Conservation (phyloP, 1,140 invertebrate genomes). For the Drosophila tani region DNA sequence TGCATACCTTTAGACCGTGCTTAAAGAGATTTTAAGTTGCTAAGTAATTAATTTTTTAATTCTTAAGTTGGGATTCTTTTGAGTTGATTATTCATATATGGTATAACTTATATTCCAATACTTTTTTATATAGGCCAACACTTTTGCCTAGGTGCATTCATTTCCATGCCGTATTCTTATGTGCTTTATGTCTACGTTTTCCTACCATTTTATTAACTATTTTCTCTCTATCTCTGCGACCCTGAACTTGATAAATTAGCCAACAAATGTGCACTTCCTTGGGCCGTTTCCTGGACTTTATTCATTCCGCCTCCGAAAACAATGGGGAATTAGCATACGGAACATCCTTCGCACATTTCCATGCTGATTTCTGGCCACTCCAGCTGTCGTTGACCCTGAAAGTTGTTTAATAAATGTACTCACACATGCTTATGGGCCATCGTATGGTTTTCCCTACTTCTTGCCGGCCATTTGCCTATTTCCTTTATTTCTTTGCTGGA, state of each 20-base stretch:
- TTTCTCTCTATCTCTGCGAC: conserved; percentile 6
- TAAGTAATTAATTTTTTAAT: too few species aligned
- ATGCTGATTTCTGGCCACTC: conserved; percentile 36
- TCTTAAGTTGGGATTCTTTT: neutral
- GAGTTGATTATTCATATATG: neutral
- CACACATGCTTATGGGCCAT: conserved; percentile 65
- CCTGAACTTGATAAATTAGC: conserved; percentile 47
- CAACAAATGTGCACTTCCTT: conserved; percentile 22
- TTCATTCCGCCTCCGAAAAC: conserved; percentile 18
- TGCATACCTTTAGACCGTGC: neutral
- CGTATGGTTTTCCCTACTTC: conserved; percentile 29
- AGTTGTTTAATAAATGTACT: conserved; percentile 82
- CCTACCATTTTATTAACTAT: neutral
- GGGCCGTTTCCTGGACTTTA: conserved; percentile 24
- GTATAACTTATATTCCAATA: neutral
- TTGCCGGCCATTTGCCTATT: conserved; percentile 41
- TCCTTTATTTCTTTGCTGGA: conserved; percentile 49
- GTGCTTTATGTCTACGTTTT: neutral
- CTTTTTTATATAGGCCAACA: neutral
- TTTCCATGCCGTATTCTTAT: neutral
- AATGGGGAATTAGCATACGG: conserved; percentile 27
- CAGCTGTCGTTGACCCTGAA: conserved; percentile 53
- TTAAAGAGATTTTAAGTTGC: neutral
- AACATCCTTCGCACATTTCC: conserved; percentile 41
- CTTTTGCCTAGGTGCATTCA: conserved; percentile 1